phyloP scores from a whole-genome alignment of 2,113 vertebrate species.

The Pomatorhinus ruficollis region DNA sequence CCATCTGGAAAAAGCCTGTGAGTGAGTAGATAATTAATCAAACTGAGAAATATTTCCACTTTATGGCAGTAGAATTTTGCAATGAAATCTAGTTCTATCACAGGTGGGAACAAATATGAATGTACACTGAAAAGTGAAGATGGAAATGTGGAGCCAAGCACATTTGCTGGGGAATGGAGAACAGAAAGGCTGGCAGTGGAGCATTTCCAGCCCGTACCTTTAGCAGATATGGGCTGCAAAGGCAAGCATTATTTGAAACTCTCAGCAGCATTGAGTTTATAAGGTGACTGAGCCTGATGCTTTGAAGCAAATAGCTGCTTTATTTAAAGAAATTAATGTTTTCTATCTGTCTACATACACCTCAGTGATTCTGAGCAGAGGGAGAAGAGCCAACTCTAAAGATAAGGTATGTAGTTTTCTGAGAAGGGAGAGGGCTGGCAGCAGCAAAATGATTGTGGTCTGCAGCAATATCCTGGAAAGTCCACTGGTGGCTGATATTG shows the following conservation, averaged over 20 bases:
- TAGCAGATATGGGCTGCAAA: background rate
- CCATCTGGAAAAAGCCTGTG: background rate
- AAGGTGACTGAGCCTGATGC: background rate
- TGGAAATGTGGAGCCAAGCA: background rate
- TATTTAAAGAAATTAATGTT: background rate
- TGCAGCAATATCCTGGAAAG: background rate
- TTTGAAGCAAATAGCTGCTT: background rate
- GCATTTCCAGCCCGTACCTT: no score
- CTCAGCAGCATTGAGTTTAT: background rate
- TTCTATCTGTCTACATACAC: background rate
- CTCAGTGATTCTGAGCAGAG: background rate
- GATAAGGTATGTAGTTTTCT: background rate
- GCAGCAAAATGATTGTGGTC: background rate
- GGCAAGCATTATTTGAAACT: background rate
- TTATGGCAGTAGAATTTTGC: background rate
- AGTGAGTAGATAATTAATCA: slow-evolving; percentile 10
- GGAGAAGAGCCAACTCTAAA: background rate
- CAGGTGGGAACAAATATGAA: background rate
- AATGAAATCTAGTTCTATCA: background rate
- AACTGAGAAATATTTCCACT: background rate
- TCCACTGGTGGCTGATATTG: background rate
- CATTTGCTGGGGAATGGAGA: background rate
- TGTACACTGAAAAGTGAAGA: background rate
- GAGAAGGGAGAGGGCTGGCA: background rate
- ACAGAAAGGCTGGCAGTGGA: background rate